These are phyloP conservation scores for Nephotettix cincticeps DNA, from an alignment of 1,140 invertebrate genomes.

Conservation along the genomic window DNA sequence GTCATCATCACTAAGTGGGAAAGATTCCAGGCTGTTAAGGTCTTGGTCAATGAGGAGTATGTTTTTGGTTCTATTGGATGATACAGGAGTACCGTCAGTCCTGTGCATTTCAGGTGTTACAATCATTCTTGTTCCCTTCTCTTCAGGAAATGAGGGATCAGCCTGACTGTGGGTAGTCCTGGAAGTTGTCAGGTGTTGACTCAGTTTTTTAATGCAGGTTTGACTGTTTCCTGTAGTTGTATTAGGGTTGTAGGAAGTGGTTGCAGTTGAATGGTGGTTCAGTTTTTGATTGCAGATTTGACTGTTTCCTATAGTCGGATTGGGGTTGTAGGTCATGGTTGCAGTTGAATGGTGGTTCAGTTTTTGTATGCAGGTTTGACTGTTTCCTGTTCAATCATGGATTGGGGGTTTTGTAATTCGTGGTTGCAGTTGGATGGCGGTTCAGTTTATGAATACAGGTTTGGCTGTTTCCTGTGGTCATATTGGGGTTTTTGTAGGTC, in stretches of 20 bases:
- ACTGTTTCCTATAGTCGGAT: no score
- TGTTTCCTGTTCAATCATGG: no score
- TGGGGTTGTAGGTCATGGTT: no score
- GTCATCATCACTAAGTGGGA: neutral
- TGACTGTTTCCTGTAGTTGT: neutral
- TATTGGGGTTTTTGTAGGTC: neutral
- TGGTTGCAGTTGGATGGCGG: neutral
- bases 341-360: no score
- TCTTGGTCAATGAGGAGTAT: no score
- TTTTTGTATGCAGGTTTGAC: neutral
- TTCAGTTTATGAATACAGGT: neutral
- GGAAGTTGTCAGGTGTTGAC: neutral
- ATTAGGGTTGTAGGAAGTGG: neutral
- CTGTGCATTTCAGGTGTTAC: neutral
- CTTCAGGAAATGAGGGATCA: neutral
- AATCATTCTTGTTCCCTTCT: neutral
- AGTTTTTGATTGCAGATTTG: no score
- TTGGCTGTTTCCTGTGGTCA: neutral
- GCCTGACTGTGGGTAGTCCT: neutral
- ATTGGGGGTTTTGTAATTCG: neutral
- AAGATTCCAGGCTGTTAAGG: neutral
- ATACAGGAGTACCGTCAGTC: no score
- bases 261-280: no score
- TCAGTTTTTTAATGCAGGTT: neutral
- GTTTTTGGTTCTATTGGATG: no score